Conservation (phyloP, 2,888 invertebrate species). For the Lasiommata megera region DNA sequence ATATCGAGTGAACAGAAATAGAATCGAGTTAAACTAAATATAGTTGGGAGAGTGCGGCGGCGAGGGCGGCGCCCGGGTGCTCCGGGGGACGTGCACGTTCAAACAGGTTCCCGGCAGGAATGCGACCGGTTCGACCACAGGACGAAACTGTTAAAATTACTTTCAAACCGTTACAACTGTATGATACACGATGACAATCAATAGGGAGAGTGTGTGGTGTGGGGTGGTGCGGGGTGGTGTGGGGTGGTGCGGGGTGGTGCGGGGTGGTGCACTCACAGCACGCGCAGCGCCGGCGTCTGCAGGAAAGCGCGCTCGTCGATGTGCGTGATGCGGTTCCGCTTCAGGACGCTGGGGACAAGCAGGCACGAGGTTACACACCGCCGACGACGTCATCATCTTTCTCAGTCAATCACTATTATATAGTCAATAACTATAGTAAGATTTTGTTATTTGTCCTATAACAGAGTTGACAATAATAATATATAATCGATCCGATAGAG, state of each 20-base stretch:
- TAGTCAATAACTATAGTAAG: too few relatives aligned
- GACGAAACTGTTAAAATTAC: too few relatives aligned
- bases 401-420: too few relatives aligned
- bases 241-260: background rate
- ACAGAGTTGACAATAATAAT: too few relatives aligned
- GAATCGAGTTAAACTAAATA: background rate
- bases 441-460: too few relatives aligned
- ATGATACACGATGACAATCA: too few relatives aligned
- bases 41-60: background rate
- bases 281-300: constrained; percentile 88
- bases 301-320: constrained; percentile 90
- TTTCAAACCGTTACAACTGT: too few relatives aligned
- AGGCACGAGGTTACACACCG: constrained; percentile 3
- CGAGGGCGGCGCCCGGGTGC: background rate
- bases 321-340: constrained; percentile 90
- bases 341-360: constrained; percentile 88
- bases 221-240: background rate
- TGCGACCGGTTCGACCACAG: too few relatives aligned
- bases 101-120: too few relatives aligned
- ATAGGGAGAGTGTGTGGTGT: background rate
- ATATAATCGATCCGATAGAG: too few relatives aligned
- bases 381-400: too few relatives aligned
- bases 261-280: constrained; percentile 87
- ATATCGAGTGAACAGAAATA: background rate
- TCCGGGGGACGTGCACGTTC: background rate